A percentile compares a stretch with the other conserved stretches of the same genome.
These are phyloP conservation scores for Porites lutea DNA, from an alignment of 64 coral and sea anemone species.

Conservation along the genomic window DNA sequence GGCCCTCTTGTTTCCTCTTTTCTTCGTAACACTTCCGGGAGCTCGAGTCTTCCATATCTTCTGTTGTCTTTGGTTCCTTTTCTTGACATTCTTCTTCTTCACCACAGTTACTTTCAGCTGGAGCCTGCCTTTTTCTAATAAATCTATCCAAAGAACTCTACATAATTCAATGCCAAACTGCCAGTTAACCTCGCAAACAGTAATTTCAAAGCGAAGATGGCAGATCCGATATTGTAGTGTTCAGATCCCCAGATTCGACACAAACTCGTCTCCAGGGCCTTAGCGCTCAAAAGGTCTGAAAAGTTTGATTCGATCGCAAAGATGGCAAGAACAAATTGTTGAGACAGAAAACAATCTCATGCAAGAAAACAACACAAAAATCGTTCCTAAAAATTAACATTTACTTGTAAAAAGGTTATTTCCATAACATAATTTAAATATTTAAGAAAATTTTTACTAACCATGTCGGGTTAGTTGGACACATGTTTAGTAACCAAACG, in stretches of 20 bases:
- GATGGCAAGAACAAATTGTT: too few relatives aligned
- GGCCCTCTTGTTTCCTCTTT: too few relatives aligned
- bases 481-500: constrained; percentile 64
- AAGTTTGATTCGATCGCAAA: too few relatives aligned
- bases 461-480: constrained; percentile 59
- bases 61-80: constrained; percentile 24
- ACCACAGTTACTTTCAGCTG: constrained; percentile 60
- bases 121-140: constrained; percentile 62
- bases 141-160: constrained; percentile 57
- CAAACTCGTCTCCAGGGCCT: neutral
- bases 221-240: neutral
- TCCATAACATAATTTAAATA: constrained; percentile 23
- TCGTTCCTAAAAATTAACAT: too few relatives aligned
- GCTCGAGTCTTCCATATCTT: neutral
- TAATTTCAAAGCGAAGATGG: too few relatives aligned
- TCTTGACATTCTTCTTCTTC: constrained; percentile 48
- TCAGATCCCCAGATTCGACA: constrained; percentile 11
- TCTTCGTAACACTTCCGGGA: too few relatives aligned
- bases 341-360: too few relatives aligned
- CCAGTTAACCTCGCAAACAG: too few relatives aligned
- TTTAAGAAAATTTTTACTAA: constrained; percentile 36
- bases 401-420: neutral
- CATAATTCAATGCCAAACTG: neutral
- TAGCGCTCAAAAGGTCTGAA: too few relatives aligned
- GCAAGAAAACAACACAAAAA: too few relatives aligned